Conservation (phyloP, 1,140 invertebrate species). For the Plectus sambesii region DNA sequence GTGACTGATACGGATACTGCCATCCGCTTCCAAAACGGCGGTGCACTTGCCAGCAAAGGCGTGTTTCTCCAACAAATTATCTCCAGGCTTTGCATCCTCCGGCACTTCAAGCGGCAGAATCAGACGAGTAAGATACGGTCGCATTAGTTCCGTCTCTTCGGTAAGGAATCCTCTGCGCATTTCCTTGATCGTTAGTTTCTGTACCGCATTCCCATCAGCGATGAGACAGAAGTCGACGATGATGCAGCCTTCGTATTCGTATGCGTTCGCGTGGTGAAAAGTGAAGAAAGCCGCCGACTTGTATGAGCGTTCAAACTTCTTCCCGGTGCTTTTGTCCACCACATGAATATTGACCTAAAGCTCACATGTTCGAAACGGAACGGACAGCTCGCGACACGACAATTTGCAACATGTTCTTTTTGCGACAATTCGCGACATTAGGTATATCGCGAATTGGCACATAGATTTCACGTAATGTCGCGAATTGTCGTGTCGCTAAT, state of each 20-base stretch:
- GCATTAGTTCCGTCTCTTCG: constrained; percentile 4
- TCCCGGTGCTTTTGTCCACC: too few species aligned
- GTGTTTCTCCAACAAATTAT: too few species aligned
- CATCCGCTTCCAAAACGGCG: constrained; percentile 13
- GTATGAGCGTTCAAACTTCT: too few species aligned
- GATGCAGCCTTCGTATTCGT: constrained; percentile 51
- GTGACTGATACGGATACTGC: constrained; percentile 12
- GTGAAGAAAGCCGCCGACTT: constrained; percentile 49
- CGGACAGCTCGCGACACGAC: too few species aligned
- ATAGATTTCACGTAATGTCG: too few species aligned
- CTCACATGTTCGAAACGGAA: too few species aligned
- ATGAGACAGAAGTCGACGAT: constrained; percentile 45
- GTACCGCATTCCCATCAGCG: constrained; percentile 9
- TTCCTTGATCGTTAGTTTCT: constrained; percentile 3
- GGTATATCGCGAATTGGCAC: too few species aligned
- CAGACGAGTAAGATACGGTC: constrained; percentile 15
- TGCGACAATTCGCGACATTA: too few species aligned
- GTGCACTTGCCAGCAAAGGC: constrained; percentile 15
- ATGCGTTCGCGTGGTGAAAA: constrained; percentile 54
- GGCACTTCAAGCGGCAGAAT: constrained; percentile 17
- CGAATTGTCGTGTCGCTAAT: too few species aligned
- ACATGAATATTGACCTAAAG: too few species aligned
- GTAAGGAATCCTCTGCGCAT: constrained; percentile 14
- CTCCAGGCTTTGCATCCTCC: too few species aligned
- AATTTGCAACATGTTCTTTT: too few species aligned